phyloP scores from a whole-genome alignment of 2,797 vertebrate genomes.

The Fratercula arctica region DNA sequence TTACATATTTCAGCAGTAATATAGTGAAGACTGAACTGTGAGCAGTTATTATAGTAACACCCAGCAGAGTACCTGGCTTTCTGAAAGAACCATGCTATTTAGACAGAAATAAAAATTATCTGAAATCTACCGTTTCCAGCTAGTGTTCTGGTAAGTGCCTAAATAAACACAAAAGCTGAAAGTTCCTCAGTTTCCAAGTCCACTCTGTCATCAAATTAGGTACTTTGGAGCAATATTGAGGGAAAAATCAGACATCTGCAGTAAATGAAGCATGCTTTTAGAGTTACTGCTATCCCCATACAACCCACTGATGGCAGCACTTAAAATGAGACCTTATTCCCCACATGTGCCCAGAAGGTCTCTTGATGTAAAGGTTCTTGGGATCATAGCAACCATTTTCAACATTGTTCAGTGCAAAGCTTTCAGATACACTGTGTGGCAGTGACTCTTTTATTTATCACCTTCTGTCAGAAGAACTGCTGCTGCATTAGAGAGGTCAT shows the following conservation, averaged over 20 bases:
- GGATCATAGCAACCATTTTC: conserved; percentile 25
- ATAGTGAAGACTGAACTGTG: not conserved
- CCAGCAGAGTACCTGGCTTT: not conserved
- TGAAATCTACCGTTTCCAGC: not conserved
- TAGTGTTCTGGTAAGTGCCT: not conserved
- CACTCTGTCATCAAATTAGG: not conserved
- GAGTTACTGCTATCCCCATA: not conserved
- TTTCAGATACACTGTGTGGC: conserved; percentile 44
- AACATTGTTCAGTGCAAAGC: not conserved
- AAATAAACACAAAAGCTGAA: conserved; percentile 29
- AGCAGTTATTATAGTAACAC: not conserved
- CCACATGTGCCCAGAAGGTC: not conserved
- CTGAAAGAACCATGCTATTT: not conserved
- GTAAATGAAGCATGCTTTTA: not conserved
- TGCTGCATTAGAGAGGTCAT: conserved; percentile 74
- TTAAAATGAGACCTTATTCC: not conserved
- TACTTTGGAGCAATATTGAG: not conserved
- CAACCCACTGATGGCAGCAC: not conserved
- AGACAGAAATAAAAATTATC: not conserved
- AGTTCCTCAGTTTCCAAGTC: not conserved
- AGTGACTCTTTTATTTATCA: conserved; percentile 79
- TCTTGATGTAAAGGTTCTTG: not conserved
- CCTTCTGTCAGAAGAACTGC: conserved; percentile 75
- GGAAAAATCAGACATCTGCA: not conserved
- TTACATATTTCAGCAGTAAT: not conserved